Evolutionary conservation across 1,140 invertebrate species (phyloP), one percentile per base, ranked within the genome.

Genomic region (Parapsyche elsis): DNA sequence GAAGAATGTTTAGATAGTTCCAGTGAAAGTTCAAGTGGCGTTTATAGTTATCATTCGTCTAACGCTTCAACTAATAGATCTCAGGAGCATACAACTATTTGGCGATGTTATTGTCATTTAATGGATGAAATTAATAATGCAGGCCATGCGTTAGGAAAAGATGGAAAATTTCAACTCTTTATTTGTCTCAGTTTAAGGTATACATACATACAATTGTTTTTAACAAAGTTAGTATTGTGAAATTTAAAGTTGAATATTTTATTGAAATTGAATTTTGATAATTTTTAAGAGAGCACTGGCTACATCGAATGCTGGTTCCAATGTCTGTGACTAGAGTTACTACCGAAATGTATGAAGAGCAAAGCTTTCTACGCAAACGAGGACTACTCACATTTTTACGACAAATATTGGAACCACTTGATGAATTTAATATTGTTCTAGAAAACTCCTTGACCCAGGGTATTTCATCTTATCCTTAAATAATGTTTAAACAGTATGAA

Each of bases 111-210:
- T 86, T 94, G 93, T 84, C 93, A 95, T 85, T 89, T 95, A 0
- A 92, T 95, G 84, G 93, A 95, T 85, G 94, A 97, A 88, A 97
- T 99, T 64, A 94, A 94, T 86, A 92, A 92, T 44, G 94, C 93
- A 0, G 95, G 95, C 73, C 93, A 94, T 79, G 93, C 94, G 12
- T 89, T 99, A 10, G 98, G 98, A 61, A 99, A 99, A 87, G 98
- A 99, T 90, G 98, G 97, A 30, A 98, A 98, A 89, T 99, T 99
- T 87, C 98, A 99, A 86, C 91, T 99, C 7, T 98, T 99, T 85
- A 94, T 99, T 76, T 98, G 97, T 87, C 91, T 99, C 9, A 94
- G 94, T 85, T 91, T 95, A 76, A 92, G 95, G 95, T 96, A 87
- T 21, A 12, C 38, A 2, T 70, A 38, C 30, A 4, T 38, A 4